Evolutionary conservation across 2,797 vertebrate genomes (phyloP), one percentile per base, ranked within the genome.

Genomic region (Enteromius anoplus): DNA sequence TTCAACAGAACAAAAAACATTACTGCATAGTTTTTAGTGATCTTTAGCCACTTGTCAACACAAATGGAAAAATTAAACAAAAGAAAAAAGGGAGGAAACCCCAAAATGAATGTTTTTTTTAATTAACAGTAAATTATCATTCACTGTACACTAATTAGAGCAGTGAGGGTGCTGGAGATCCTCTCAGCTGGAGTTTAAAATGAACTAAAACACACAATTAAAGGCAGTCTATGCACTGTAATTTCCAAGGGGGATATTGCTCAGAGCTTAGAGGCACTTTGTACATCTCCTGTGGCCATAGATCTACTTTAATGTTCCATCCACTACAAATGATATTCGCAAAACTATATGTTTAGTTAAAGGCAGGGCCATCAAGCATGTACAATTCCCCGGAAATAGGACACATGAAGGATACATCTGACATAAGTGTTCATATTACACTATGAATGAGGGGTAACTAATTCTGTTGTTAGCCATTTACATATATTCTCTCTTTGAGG

Each of bases 341-440:
- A 45, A 51, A 76, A 79, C 60, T 75, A 87, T 84, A 81, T 85
- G 84, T 29, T 84, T 73, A 37, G 32, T 32, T 87, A 85, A 87
- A 85, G 84, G 32, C 40, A 77, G 15, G 58, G 55, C 55, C 65
- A 21, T 71, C 66, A 26, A 70, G 6, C 37, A 14, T 69, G 65
- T 42, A 14, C 66, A 69, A 5, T 69, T 15, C 26, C 29, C 7
- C 32, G 60, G 5, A 29, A 64, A 64, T 15, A 29, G 29, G 14
- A 14, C 60, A 62, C 26, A 58, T 23, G 53, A 58, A 58, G 21
- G 10, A 58, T 23, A 5, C n/a, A 64, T 64, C 17, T 64, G 60
- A 29, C 60, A 64, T 64, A 32, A 32, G 2, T 32, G 5, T 64
- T 32, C 14, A 64, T 7, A 29, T 62, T 62, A 29, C 12, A 62